Evolutionary conservation across 2,797 vertebrate species (phyloP), one percentile per base, ranked within the genome.

Genomic region (Clarias platycephalus): DNA sequence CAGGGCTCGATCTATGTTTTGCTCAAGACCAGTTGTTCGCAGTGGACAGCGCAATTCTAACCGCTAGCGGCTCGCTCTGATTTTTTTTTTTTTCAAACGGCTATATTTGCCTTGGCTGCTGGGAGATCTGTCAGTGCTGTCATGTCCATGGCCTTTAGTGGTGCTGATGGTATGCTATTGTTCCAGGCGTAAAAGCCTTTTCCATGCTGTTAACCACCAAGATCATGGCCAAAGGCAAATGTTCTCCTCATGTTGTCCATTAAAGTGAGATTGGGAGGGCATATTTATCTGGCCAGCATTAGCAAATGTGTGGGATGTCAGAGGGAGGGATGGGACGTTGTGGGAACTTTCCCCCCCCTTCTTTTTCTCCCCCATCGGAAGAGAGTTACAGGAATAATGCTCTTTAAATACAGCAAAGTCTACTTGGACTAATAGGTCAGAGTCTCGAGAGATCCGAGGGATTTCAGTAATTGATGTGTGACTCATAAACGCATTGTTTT

Each of bases 61-160:
- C 66, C 12, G 80, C 80, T 75, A 71, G 70, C 12, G 24, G 75
- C 70, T 78, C 31, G 75, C 28, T 80, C 20, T 70, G 24, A 53
- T 53, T 53, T 13, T 53, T 80, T 86, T 80, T 86, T 84, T 53
- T 62, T 62, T 85, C 67, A 87, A 84, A 63, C 2, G 34, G 53
- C 72, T 77, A 75, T 78, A 81, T 87, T 85, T 82, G 84, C 84
- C n/a, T 67, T 49, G 86, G 22, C 63, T 84, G 62, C 77, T 82
- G 72, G 81, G 77, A 75, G 60, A n/a, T 77, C 60, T 87, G 77
- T 89, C 86, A 85, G n/a, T 62, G 79, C 70, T 86, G 88, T 90
- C 89, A 86, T 90, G 86, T 80, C 49, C 58, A 58, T 55, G 2
- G 58, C 87, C 76, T 67, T 82, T 76, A 75, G 80, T 72, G 60